Evolutionary conservation across 2,113 vertebrate genomes (phyloP).

Genomic region (Pluvianellus socialis): DNA sequence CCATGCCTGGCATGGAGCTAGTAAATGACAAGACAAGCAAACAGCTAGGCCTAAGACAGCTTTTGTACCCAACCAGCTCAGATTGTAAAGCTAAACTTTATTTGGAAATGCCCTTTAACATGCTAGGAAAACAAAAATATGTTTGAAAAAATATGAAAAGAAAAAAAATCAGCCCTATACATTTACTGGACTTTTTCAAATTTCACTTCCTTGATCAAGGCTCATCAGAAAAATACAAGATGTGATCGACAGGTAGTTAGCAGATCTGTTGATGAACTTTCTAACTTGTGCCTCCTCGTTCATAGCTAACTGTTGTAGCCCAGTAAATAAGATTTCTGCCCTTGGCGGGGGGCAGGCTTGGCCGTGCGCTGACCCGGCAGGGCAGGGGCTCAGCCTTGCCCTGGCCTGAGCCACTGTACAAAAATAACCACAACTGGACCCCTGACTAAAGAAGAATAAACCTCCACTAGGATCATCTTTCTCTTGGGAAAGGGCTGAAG

Average conservation of each 20-base stretch:
- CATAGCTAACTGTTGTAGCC: neutral
- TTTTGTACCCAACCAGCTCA: neutral
- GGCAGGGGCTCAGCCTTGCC: rapidly evolving
- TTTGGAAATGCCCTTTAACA: neutral
- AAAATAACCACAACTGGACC: neutral
- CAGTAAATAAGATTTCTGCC: neutral
- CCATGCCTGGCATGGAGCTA: rapidly evolving
- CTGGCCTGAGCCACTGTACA: neutral
- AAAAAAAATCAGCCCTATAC: neutral
- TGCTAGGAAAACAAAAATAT: neutral
- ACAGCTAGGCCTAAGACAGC: neutral
- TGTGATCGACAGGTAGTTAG: neutral
- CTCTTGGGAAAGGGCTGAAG: neutral
- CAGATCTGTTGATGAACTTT: neutral
- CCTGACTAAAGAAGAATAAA: neutral
- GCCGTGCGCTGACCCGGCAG: rapidly evolving
- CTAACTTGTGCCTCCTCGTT: neutral
- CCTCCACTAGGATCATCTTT: neutral
- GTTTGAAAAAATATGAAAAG: neutral
- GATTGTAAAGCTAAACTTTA: neutral
- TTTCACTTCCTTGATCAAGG: neutral
- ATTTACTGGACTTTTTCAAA: neutral
- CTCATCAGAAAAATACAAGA: neutral
- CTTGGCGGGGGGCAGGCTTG: too few relatives aligned
- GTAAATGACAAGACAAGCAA: neutral